Conservation (phyloP, 2,797 vertebrate genomes). For the Pseudomugil tenellus region DNA sequence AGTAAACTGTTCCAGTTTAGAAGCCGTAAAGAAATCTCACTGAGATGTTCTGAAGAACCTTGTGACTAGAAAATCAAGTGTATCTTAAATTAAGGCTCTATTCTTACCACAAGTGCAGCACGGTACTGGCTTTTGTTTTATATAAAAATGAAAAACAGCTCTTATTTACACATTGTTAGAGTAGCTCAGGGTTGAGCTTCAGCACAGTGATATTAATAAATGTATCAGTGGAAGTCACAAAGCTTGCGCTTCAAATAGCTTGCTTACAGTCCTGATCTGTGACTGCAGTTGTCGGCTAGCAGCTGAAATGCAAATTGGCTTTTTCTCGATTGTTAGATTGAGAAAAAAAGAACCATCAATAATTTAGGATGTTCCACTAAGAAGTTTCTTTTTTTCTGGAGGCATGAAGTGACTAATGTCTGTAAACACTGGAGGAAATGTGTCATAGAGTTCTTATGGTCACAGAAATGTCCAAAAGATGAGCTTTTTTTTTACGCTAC, state of each 20-base stretch:
- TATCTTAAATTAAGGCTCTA: conserved; percentile 22
- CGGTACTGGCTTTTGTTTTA: conserved; percentile 76
- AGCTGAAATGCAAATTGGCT: conserved; percentile 10
- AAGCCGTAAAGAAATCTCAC: conserved; percentile 54
- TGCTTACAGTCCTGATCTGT: conserved; percentile 23
- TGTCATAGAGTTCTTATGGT: conserved; percentile 43
- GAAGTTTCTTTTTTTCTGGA: conserved; percentile 25
- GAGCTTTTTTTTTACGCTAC: conserved; percentile 84
- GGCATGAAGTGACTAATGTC: conserved; percentile 35
- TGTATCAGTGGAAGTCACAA: conserved; percentile 69
- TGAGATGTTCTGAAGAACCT: conserved; percentile 71
- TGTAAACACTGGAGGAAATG: conserved; percentile 68
- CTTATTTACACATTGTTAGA: conserved; percentile 86
- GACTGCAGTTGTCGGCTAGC: conserved; percentile 10
- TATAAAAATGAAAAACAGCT: conserved; percentile 86
- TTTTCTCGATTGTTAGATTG: conserved; percentile 18
- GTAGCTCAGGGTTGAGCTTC: conserved; percentile 79
- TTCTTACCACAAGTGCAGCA: conserved; percentile 64
- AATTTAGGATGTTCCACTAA: not conserved
- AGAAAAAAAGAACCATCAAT: conserved; percentile 23
- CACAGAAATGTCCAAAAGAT: conserved; percentile 30
- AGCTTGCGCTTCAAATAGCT: conserved; percentile 37
- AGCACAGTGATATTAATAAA: conserved; percentile 81
- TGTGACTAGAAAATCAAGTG: conserved; percentile 74
- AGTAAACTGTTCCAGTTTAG: conserved; percentile 54